phyloP scores from a whole-genome alignment of 2,113 vertebrate genomes.

The Sus scrofa region DNA sequence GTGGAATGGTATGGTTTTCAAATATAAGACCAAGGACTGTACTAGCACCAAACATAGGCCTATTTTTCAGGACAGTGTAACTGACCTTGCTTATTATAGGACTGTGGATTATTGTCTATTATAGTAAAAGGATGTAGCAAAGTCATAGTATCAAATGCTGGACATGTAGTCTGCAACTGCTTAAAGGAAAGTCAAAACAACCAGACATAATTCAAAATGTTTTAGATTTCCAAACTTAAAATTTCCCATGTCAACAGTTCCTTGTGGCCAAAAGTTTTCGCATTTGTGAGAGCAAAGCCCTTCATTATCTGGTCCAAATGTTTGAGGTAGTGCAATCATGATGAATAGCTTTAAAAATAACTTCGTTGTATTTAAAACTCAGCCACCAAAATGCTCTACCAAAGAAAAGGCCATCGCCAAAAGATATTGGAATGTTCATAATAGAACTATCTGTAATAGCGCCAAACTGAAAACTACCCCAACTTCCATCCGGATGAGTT shows the following conservation, averaged over 20 bases:
- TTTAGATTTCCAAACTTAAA: slow-evolving; percentile 6
- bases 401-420: slow-evolving; percentile 24
- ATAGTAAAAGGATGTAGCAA: slow-evolving; percentile 32
- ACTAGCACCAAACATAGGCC: neutral
- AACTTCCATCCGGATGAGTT: neutral
- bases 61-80: slow-evolving; percentile 19
- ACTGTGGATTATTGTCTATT: neutral
- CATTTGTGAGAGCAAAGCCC: neutral
- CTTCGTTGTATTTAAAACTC: neutral
- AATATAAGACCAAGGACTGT: slow-evolving; percentile 21
- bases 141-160: slow-evolving; percentile 25
- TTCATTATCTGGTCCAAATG: slow-evolving; percentile 30
- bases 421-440: neutral
- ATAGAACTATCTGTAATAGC: neutral
- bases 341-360: slow-evolving; percentile 8
- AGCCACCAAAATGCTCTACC: slow-evolving; percentile 9
- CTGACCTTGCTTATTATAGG: slow-evolving; percentile 16
- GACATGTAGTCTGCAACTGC: neutral
- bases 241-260: neutral
- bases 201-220: slow-evolving; percentile 42
- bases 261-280: neutral
- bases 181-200: slow-evolving; percentile 40
- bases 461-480: neutral
- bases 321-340: neutral
- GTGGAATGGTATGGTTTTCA: slow-evolving; percentile 6